Evolutionary conservation across 2,888 invertebrate genomes (phyloP).

Genomic region (Drosophila leonis): DNA sequence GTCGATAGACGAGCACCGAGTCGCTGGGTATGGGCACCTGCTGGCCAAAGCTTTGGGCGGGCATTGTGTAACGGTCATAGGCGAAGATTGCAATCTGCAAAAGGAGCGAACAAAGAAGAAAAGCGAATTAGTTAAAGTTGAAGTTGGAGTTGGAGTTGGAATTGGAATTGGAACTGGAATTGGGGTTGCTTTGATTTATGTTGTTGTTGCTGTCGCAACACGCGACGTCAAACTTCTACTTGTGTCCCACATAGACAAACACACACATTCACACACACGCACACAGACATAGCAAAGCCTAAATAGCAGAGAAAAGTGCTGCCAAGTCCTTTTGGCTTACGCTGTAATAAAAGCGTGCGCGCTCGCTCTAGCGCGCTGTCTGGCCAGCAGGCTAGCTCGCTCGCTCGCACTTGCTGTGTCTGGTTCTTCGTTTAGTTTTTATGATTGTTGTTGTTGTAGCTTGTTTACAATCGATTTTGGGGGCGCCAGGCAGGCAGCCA

Average conservation of each 20-base stretch:
- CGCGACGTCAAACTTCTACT: conserved; percentile 58
- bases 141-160: not conserved
- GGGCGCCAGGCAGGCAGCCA: conserved; percentile 79
- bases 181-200: conserved; percentile 61
- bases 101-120: conserved; percentile 25
- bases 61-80: conserved; percentile 92
- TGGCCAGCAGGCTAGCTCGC: conserved; percentile 3
- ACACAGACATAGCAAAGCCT: conserved; percentile 3
- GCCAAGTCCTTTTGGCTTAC: conserved; percentile 63
- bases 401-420: conserved; percentile 11
- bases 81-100: conserved; percentile 95
- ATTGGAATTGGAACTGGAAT: not conserved
- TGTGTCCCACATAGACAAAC: conserved; percentile 55
- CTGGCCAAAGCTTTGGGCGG: conserved; percentile 90
- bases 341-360: conserved; percentile 34
- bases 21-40: conserved; percentile 96
- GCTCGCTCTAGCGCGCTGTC: conserved; percentile 11
- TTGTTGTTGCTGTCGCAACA: conserved; percentile 55
- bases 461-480: conserved; percentile 82
- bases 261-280: conserved; percentile 24
- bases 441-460: conserved; percentile 48
- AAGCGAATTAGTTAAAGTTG: conserved; percentile 34
- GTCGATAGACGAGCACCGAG: conserved; percentile 96
- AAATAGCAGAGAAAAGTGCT: conserved; percentile 23
- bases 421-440: conserved; percentile 44